Evolutionary conservation across 2,113 vertebrate species (phyloP).

Genomic region (Rhinoptilus africanus): DNA sequence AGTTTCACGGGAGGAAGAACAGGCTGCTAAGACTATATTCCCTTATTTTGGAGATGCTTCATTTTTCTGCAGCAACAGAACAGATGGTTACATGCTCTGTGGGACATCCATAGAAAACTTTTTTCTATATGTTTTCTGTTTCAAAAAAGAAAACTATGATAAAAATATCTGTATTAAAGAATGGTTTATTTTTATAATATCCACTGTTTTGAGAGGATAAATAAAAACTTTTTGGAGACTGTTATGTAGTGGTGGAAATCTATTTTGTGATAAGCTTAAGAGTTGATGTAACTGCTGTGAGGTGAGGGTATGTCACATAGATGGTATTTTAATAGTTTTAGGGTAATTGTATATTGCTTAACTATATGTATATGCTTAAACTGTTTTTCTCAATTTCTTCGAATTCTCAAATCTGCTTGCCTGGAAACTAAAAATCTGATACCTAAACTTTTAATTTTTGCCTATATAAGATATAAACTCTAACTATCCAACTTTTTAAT

Average conservation of each 20-base stretch:
- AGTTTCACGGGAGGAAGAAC: neutral
- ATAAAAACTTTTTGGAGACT: constrained; percentile 12
- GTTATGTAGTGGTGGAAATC: neutral
- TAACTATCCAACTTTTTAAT: neutral
- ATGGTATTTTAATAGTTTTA: neutral
- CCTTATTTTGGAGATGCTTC: neutral
- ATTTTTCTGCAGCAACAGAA: neutral
- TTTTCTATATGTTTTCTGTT: neutral
- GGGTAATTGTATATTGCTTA: neutral
- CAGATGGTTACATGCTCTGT: neutral
- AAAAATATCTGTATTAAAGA: neutral
- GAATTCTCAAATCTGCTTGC: neutral
- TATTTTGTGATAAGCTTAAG: neutral
- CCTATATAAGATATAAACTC: neutral
- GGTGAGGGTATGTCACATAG: neutral
- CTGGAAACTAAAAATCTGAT: neutral
- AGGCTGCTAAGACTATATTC: neutral
- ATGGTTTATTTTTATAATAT: constrained; percentile 20
- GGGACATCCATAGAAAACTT: neutral
- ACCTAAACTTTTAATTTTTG: neutral
- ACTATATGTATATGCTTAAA: neutral
- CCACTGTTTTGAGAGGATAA: neutral
- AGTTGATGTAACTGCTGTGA: neutral
- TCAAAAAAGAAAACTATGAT: neutral
- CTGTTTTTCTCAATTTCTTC: neutral